Percentiles rank a stretch among this genome's conserved stretches.
Conservation (phyloP, 2,797 vertebrate species). For the Varecia variegata region DNA sequence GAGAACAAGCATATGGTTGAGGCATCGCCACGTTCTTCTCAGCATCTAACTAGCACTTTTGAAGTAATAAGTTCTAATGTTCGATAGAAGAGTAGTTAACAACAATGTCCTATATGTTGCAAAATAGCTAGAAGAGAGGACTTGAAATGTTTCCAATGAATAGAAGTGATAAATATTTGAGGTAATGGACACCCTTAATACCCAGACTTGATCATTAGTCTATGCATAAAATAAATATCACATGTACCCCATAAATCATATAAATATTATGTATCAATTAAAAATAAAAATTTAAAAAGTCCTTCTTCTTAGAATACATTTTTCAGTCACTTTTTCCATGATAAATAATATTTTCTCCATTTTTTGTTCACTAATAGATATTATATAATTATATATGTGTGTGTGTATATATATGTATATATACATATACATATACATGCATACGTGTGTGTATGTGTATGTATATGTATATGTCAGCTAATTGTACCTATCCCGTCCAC, state of each 20-base stretch:
- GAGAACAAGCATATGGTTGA: background rate
- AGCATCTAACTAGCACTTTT: background rate
- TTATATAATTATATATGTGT: background rate
- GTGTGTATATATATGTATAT: no score
- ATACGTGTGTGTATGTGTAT: background rate
- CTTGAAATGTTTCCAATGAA: background rate
- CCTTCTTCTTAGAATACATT: background rate
- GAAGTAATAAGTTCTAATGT: background rate
- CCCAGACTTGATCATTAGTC: no score
- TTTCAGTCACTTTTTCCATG: background rate
- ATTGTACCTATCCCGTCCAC: no score
- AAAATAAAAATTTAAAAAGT: background rate
- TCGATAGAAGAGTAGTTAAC: background rate
- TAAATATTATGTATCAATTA: background rate
- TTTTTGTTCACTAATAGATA: background rate
- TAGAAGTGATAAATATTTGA: background rate
- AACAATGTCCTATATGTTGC: background rate
- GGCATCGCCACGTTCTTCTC: background rate
- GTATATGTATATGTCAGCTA: background rate
- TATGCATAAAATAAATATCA: background rate
- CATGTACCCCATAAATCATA: background rate
- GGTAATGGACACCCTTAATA: no score
- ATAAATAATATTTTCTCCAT: background rate
- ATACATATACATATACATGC: background rate
- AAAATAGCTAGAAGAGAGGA: background rate